Base-by-base conservation (phyloP, 2,113 vertebrate genomes). In the Phainopepla nitens region DNA sequence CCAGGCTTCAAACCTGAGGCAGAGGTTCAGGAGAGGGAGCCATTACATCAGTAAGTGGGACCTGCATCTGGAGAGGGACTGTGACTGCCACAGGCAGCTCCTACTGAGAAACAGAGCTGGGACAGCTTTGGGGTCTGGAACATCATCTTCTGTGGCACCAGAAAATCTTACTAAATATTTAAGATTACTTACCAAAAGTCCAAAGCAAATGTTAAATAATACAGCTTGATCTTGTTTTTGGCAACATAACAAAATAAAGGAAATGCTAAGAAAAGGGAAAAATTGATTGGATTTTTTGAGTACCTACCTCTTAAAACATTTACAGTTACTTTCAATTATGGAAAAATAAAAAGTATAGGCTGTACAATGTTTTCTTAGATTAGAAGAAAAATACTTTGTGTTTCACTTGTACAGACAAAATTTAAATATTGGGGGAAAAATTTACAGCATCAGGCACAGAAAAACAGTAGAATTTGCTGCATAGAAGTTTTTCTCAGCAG, bases 1-100 rank as follows among this genome's bases (percentile, higher is more conserved):
- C 15, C 39, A 20, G 64, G 15, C 51, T 35, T 58, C 39, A 78
- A 36, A 31, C 41, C 2, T 0, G 15, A 33, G 42, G n/a, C 2
- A 8, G 65, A 51, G 44, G 29, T 54, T 66, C 0, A 1, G 29
- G 51, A 35, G 24, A 77, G n/a, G 41, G 21, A 72, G 22, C 10
- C 36, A 31, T 41, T 7, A 17, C 13, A 23, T 22, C 28, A 12
- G 13, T 15, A 21, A 54, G 36, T 4, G 14, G 24, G 5, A 31
- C 17, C 47, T 0, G 0, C 21, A 28, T 13, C 33, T 65, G 62
- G 42, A 10, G 66, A 85, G 41, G 20, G 28, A 61, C 13, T 0
- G 1, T 21, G 66, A 47, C 62, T 77, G 71, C 45, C 49, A 25
- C 49, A 68, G 76, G 13, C 15, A 54, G 15, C 31, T 85, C 23